Percentiles rank a stretch among this genome's conserved stretches.
phyloP scores from a whole-genome alignment of 2,113 vertebrate genomes.

The Dromas ardeola region DNA sequence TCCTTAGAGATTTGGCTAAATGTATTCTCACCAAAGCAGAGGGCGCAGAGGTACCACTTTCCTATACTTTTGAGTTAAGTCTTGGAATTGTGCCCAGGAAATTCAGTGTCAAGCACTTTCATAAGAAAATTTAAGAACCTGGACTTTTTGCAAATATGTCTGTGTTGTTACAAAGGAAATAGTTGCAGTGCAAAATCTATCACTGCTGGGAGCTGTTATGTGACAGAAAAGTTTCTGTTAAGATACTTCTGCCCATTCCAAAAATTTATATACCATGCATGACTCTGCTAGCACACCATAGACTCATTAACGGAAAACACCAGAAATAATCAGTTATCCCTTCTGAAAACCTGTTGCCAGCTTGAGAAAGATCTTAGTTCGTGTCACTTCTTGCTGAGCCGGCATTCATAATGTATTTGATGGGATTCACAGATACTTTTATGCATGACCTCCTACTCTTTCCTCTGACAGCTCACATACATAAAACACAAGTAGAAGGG shows the following conservation, averaged over 20 bases:
- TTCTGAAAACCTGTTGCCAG: conserved; percentile 18
- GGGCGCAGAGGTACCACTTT: neutral
- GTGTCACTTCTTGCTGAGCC: neutral
- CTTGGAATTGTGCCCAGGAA: conserved; percentile 30
- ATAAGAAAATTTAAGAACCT: neutral
- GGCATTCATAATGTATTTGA: neutral
- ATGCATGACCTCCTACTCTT: conserved; percentile 35
- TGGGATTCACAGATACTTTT: conserved; percentile 14
- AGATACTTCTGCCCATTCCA: neutral
- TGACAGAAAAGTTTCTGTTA: neutral
- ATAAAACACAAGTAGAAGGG: neutral
- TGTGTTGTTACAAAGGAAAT: neutral
- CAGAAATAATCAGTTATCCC: neutral
- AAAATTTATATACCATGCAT: neutral
- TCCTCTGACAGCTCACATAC: conserved; percentile 27
- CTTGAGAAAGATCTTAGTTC: neutral
- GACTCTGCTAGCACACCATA: neutral
- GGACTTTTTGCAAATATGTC: neutral
- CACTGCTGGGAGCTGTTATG: neutral
- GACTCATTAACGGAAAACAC: neutral
- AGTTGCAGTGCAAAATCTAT: neutral
- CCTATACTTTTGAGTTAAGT: neutral
- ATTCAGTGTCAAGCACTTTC: neutral
- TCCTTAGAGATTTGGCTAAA: conserved; percentile 19
- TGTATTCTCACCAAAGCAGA: neutral